Conservation (phyloP, 2,797 vertebrate genomes). For the Okamejei kenojei region DNA sequence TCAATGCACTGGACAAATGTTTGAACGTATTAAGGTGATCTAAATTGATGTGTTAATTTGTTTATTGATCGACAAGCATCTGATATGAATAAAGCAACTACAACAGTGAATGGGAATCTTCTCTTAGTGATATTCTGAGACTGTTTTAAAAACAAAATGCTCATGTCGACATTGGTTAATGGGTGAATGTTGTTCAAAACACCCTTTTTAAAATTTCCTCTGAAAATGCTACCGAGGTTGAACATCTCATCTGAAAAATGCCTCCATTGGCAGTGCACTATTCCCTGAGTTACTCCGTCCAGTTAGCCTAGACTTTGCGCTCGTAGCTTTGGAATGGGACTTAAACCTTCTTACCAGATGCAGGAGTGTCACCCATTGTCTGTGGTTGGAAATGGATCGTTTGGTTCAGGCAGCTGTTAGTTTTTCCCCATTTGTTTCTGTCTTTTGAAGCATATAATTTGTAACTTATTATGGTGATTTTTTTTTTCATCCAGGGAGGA, state of each 20-base stretch:
- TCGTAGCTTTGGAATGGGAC: not conserved
- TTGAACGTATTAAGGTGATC: no score
- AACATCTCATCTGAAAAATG: not conserved
- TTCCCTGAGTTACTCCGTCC: not conserved
- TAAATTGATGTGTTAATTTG: no score
- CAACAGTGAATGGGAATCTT: no score
- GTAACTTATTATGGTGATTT: not conserved
- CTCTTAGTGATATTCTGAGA: no score
- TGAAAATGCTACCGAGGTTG: not conserved
- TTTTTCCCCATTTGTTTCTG: not conserved
- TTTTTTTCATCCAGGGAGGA: not conserved
- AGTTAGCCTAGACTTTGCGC: not conserved
- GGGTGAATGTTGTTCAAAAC: not conserved
- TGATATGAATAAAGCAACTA: no score
- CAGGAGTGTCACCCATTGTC: no score
- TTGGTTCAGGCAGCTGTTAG: not conserved
- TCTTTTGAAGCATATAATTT: not conserved
- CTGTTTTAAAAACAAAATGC: no score
- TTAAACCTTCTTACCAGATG: not conserved
- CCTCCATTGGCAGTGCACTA: no score
- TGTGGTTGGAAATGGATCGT: not conserved
- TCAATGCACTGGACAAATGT: no score
- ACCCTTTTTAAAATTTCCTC: not conserved
- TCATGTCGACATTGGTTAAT: not conserved
- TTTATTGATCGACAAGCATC: no score